These are phyloP conservation scores for Rhinolophus ferrumequinum DNA, from an alignment of 2,113 vertebrate species.

Conservation along the genomic window DNA sequence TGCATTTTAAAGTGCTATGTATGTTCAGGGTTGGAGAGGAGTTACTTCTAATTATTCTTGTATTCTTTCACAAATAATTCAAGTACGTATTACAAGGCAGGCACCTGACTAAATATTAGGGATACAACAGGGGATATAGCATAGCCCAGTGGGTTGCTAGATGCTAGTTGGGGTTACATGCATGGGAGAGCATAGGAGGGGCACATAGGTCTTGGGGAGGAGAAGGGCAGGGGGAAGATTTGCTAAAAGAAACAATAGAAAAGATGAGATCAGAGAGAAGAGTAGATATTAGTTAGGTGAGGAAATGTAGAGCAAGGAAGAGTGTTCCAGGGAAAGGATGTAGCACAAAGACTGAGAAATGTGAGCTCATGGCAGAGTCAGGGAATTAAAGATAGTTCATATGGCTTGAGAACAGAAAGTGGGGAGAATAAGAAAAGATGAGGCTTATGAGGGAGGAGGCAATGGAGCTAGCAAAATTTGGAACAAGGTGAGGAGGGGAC, in stretches of 20 bases:
- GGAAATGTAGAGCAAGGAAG: background rate
- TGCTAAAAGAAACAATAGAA: background rate
- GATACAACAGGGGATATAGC: background rate
- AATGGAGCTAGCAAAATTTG: background rate
- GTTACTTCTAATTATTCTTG: constrained; percentile 14
- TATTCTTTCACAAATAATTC: constrained; percentile 32
- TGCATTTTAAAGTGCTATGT: constrained; percentile 32
- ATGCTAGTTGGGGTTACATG: background rate
- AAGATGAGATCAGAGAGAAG: background rate
- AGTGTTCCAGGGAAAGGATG: background rate
- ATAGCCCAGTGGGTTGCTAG: background rate
- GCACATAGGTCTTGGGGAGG: background rate
- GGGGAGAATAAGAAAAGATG: background rate
- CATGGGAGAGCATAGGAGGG: background rate
- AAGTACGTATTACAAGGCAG: background rate
- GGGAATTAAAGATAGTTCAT: constrained; percentile 2
- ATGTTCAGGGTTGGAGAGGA: background rate
- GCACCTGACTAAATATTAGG: background rate
- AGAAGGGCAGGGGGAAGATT: background rate
- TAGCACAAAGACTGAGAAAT: background rate
- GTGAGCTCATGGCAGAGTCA: background rate
- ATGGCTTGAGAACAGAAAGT: background rate
- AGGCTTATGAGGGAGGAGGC: background rate
- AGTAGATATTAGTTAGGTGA: background rate
- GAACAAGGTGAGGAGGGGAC: background rate